Evolutionary conservation across 2,888 invertebrate species (phyloP).

Genomic region (Stegophylla sp.): DNA sequence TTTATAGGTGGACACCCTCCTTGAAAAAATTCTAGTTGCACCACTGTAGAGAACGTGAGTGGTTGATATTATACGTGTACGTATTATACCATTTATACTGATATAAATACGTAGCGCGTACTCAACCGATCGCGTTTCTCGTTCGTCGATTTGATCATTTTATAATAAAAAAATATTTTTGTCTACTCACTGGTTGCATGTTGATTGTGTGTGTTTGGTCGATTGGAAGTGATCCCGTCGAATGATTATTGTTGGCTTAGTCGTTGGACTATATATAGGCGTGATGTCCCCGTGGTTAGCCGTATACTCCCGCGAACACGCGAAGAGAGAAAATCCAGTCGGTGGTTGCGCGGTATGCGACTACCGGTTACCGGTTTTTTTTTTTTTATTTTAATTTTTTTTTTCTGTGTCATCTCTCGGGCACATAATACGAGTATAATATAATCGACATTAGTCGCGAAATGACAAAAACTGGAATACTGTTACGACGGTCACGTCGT

Average conservation of each 20-base stretch:
- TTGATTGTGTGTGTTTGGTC: not conserved
- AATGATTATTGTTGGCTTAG: slow-evolving; percentile 16
- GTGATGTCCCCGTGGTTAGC: no score
- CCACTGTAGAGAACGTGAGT: no score
- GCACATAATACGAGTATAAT: not conserved
- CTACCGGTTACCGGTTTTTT: slow-evolving; percentile 4
- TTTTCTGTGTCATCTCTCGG: no score
- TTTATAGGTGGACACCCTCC: no score
- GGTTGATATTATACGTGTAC: no score
- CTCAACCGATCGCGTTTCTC: not conserved
- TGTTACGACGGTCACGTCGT: not conserved
- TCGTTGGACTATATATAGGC: slow-evolving; percentile 19
- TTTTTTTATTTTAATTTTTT: no score
- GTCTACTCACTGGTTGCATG: slow-evolving; percentile 46
- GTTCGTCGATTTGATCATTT: no score
- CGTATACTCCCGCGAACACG: not conserved
- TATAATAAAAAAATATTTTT: no score
- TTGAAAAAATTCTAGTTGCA: no score
- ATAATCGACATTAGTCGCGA: not conserved
- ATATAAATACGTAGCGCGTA: no score
- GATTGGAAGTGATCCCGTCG: not conserved
- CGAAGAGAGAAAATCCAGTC: not conserved
- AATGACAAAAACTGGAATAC: not conserved
- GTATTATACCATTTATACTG: no score
- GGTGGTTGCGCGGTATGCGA: not conserved